Percentiles rank a stretch among this genome's conserved stretches.
Conservation (phyloP, 2,888 invertebrate genomes). For the Tillus elongatus region DNA sequence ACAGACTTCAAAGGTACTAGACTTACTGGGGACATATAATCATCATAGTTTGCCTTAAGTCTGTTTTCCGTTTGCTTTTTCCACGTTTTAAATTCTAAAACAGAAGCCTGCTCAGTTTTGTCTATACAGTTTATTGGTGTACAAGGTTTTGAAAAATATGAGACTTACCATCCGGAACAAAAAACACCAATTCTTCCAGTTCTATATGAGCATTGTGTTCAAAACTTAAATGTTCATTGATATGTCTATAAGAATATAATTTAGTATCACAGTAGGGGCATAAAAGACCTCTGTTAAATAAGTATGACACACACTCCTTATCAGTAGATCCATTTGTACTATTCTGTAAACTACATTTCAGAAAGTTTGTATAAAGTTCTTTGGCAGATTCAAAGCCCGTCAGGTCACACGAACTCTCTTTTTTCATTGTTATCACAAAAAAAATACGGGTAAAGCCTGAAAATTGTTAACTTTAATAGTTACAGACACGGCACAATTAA, state of each 20-base stretch:
- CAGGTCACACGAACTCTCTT: too few species aligned
- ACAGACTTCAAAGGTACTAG: not conserved
- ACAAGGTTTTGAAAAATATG: too few species aligned
- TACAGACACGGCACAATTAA: too few species aligned
- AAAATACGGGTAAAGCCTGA: too few species aligned
- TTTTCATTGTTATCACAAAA: too few species aligned
- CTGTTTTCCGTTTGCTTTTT: not conserved
- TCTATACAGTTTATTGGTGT: too few species aligned
- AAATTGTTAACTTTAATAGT: too few species aligned
- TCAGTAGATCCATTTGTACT: too few species aligned
- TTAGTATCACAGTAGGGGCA: not conserved
- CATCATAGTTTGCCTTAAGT: not conserved
- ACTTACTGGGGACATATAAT: not conserved
- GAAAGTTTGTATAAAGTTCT: too few species aligned
- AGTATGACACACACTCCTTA: too few species aligned
- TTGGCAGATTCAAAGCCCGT: too few species aligned
- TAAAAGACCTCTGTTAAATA: not conserved
- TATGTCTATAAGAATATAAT: not conserved
- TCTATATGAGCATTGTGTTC: not conserved
- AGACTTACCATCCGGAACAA: not conserved
- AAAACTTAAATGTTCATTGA: not conserved
- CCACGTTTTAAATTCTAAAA: not conserved
- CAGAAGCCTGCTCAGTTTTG: not conserved
- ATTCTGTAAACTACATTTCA: too few species aligned
- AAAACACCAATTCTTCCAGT: constrained; percentile 2